Base-by-base conservation (phyloP, 2,113 vertebrate species). In the Okapia johnstoni region DNA sequence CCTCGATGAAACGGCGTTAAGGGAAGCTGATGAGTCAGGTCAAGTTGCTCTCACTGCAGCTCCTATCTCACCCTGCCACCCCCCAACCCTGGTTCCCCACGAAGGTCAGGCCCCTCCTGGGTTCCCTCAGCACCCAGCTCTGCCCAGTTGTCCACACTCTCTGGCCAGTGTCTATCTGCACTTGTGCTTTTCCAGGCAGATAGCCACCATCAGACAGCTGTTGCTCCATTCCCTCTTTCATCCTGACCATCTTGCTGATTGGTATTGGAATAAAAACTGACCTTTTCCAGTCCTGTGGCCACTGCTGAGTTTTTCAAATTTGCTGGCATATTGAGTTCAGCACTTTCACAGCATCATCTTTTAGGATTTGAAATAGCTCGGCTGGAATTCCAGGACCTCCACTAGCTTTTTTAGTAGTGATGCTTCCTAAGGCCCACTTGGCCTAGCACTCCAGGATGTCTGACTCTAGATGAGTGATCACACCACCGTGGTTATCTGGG, bases 11-110 rank as follows among this genome's bases (percentile, higher is more conserved):
- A 6, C 7, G 23, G 61, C 84, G 2, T 2, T 33, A 30, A 61
- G 16, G 28, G 28, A n/a, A 8, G 43, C 19, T 2, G 36, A 15
- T 3, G 23, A 10, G n/a, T 40, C n/a, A 6, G 81, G 14, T 26
- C 14, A 17, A 6, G n/a, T 16, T 16, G 7, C 21, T 36, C 2
- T 36, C 83, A 10, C 43, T 15, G 58, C 58, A n/a, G 7, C 30
- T 50, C 23, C 63, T 23, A 10, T 7, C 25, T 40, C 21, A 11
- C 3, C 46, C 60, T 33, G 17, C 36, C 15, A 5, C 40, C 48
- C 46, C 54, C 6, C 2, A 26, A 2, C 8, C 54, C 5, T 36
- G 19, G 14, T 26, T 84, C n/a, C 81, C 83, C 36, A 28, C 0
- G 33, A 19, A 26, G 54, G 5, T 40, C 36, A 10, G 25, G 25